phyloP scores from a whole-genome alignment of 2,888 invertebrate species.

The Linyphia triangularis region DNA sequence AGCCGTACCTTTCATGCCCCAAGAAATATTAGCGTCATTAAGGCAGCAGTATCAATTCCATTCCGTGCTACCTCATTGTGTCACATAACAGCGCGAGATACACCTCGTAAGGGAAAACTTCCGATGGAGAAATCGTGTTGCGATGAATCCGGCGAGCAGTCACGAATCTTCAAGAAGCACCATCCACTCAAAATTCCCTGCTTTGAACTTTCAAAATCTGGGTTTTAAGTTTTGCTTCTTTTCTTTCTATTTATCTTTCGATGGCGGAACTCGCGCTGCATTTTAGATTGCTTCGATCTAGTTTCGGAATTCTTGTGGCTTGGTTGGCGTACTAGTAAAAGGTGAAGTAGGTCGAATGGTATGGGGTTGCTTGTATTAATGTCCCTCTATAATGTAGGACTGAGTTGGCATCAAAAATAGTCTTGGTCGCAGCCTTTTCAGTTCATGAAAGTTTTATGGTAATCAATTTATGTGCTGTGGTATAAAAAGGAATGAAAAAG shows the following conservation, averaged over 20 bases:
- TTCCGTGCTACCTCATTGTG: slow-evolving; percentile 16
- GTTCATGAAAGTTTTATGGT: background rate
- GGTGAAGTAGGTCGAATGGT: slow-evolving; percentile 33
- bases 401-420: background rate
- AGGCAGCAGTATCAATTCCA: slow-evolving; percentile 1
- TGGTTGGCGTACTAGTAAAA: slow-evolving; percentile 16
- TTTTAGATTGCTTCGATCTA: slow-evolving; percentile 62
- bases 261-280: slow-evolving; percentile 30
- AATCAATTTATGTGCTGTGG: background rate
- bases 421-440: background rate
- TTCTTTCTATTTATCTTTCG: slow-evolving; percentile 23
- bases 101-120: slow-evolving; percentile 23
- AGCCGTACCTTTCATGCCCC: background rate
- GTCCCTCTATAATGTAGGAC: background rate
- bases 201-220: slow-evolving; percentile 60
- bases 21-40: slow-evolving; percentile 47
- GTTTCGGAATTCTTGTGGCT: slow-evolving; percentile 19
- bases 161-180: slow-evolving; percentile 52
- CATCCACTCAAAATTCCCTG: slow-evolving; percentile 60
- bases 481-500: too few relatives aligned
- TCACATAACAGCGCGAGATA: slow-evolving; percentile 39
- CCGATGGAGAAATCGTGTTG: slow-evolving; percentile 47
- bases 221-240: slow-evolving; percentile 26
- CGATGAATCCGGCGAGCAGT: slow-evolving; percentile 33
- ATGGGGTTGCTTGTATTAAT: slow-evolving; percentile 9